Percentiles rank a stretch among this genome's conserved stretches.
Conservation (phyloP, 1,140 invertebrate species). For the Ostrea edulis region DNA sequence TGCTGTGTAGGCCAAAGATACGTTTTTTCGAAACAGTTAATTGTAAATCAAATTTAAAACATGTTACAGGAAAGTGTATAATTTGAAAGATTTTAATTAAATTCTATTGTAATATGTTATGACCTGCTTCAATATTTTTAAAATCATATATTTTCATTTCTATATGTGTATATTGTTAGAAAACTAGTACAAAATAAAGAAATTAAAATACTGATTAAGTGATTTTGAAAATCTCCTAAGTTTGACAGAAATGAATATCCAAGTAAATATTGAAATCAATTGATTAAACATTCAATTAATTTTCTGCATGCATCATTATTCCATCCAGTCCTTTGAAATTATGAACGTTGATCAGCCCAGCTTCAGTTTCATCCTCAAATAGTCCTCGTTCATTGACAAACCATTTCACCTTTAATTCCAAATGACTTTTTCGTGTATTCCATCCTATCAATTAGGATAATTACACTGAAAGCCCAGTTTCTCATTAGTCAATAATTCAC, state of each 20-base stretch:
- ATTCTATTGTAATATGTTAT: too few species aligned
- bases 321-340: background rate
- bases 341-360: background rate
- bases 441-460: background rate
- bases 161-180: too few species aligned
- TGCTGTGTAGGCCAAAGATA: too few species aligned
- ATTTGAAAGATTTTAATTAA: too few species aligned
- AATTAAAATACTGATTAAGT: too few species aligned
- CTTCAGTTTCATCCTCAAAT: background rate
- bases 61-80: too few species aligned
- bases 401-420: constrained; percentile 10
- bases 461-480: background rate
- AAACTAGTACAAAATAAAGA: too few species aligned
- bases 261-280: background rate
- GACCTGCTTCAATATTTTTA: too few species aligned
- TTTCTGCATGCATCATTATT: background rate
- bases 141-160: too few species aligned
- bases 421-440: constrained; percentile 33
- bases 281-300: background rate
- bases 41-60: too few species aligned
- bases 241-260: background rate
- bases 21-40: too few species aligned
- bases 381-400: background rate
- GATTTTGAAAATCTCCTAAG: background rate
- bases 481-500: constrained; percentile 27